Percentiles rank a stretch among this genome's conserved stretches.
These are phyloP conservation scores for Tauraco hartlaubi DNA, from an alignment of 2,797 vertebrate genomes.

Conservation along the genomic window DNA sequence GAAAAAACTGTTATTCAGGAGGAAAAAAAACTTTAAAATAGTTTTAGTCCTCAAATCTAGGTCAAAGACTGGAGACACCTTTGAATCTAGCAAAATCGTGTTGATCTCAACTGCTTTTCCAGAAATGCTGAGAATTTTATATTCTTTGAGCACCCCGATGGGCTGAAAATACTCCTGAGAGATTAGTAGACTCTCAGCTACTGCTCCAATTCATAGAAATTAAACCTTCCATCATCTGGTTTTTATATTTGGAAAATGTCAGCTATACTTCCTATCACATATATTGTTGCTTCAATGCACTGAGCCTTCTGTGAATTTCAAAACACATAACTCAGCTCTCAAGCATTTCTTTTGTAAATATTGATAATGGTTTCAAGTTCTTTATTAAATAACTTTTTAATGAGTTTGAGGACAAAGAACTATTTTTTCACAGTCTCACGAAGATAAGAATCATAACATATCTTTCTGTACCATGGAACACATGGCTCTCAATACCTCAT, in stretches of 20 bases:
- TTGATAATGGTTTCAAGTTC: conserved; percentile 82
- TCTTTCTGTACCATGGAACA: conserved; percentile 74
- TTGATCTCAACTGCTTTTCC: conserved; percentile 59
- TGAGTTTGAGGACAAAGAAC: conserved; percentile 77
- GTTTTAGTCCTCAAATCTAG: background rate
- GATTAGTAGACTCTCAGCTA: conserved; percentile 72
- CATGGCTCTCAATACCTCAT: conserved; percentile 72
- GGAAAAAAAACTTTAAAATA: background rate
- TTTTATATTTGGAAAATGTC: conserved; percentile 83
- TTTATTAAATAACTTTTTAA: conserved; percentile 83
- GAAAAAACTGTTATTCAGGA: background rate
- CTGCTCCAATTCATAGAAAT: conserved; percentile 76
- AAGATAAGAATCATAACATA: conserved; percentile 80
- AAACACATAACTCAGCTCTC: conserved; percentile 78
- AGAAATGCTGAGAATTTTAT: conserved; percentile 49
- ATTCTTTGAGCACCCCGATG: conserved; percentile 21
- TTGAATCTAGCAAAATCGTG: background rate
- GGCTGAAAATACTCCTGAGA: conserved; percentile 59
- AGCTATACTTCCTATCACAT: conserved; percentile 80
- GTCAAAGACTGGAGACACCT: background rate
- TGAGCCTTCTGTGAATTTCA: conserved; percentile 76
- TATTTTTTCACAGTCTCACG: conserved; percentile 76
- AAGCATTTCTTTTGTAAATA: conserved; percentile 82
- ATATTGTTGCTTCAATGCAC: conserved; percentile 69
- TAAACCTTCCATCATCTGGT: conserved; percentile 84